Base-by-base conservation (phyloP, 2,797 vertebrate species). In the Cossypha dichroa region DNA sequence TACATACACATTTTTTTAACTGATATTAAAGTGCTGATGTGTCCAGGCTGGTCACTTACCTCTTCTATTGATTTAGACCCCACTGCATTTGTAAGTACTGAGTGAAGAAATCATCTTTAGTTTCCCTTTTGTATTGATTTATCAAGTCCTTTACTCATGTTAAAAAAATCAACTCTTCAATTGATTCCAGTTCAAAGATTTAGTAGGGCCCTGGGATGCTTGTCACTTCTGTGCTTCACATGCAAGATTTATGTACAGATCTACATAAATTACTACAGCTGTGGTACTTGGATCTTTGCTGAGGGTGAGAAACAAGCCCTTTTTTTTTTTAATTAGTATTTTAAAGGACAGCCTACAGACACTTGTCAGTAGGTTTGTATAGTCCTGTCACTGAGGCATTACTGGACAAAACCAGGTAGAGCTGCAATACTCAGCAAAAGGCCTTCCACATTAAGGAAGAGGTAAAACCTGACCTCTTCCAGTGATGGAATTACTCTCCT, bases 1-100 rank as follows among this genome's bases (percentile, higher is more conserved):
- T 88, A 97, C 97, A 87, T 95, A 97, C 93, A 97, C 94, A 80
- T 97, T 96, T 97, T 97, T 98, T 97, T 97, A 98, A 97, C 94
- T 89, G 92, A 91, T 96, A 95, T 82, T 94, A 83, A 95, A 97
- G 93, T 96, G 96, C 96, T 96, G 93, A 95, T 97, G 96, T 96
- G 96, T 97, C 96, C 92, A 86, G 96, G 96, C 93, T 95, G 92
- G 92, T 96, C 93, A 97, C 96, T 94, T 94, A 96, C 86, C 67
- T 87, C 86, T 93, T 74, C 52, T 88, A 49, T 95, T 96, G 94
- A 88, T 96, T 96, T 97, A 96, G 86, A 87, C 90, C 60, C 79
- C 75, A 80, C 93, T 91, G 85, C 90, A 13, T 96, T 97, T 94
- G 56, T 94, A 94, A 93, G 95, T 94, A 87, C 49, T 18, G 56